Evolutionary conservation across 37 sponge, comb jelly and placozoan genomes (phyloP).

Genomic region (Crambe crambe): DNA sequence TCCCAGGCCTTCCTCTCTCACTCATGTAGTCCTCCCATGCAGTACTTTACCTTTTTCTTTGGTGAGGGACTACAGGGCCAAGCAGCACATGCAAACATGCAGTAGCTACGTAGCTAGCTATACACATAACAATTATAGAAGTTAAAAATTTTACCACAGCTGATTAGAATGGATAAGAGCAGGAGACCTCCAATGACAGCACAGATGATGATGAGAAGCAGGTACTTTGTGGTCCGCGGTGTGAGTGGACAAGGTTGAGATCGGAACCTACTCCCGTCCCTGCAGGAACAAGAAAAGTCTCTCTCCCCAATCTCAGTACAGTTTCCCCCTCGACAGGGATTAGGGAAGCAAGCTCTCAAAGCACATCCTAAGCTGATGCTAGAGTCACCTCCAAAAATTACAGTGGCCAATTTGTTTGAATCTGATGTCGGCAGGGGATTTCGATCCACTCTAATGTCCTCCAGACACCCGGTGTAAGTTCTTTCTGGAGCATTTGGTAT

Average conservation of each 20-base stretch:
- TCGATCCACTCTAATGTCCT: constrained; percentile 50
- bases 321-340: constrained; percentile 45
- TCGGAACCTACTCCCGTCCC: constrained; percentile 1
- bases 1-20: no score
- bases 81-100: no score
- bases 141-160: no score
- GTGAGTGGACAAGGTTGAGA: neutral
- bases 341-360: constrained; percentile 40
- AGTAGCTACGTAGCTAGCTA: no score
- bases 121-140: no score
- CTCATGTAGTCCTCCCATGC: no score
- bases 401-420: constrained; percentile 46
- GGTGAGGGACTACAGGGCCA: no score
- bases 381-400: constrained; percentile 10
- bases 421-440: constrained; percentile 33
- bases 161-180: no score
- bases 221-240: neutral
- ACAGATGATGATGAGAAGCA: neutral
- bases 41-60: no score
- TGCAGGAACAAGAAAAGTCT: constrained; percentile 31
- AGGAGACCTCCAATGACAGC: neutral
- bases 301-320: constrained; percentile 27
- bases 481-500: neutral
- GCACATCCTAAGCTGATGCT: constrained; percentile 18
- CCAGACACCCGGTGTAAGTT: constrained; percentile 44